Evolutionary conservation across 2,888 invertebrate genomes (phyloP), one percentile per base, ranked within the genome.

Genomic region (Diarsia rubi): DNA sequence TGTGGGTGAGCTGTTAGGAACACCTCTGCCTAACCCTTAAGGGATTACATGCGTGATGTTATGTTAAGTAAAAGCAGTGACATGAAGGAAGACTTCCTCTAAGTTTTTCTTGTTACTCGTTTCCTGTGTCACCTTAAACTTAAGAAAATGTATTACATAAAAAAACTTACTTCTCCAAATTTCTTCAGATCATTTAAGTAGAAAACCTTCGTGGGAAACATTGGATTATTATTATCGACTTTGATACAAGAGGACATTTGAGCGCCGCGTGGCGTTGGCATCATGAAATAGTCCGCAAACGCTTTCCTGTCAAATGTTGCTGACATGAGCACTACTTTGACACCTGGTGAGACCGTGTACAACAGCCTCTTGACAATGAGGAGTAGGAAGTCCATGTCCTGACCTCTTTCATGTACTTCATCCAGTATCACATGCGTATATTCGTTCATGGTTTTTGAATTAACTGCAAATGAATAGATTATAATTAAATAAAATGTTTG

Each of bases 331-430:
- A 99, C 90, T 12, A 95, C 93, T 90, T 94, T 96, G 12, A 95
- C 94, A 1, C 83, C 85, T 0, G 92, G 92, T 0, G 96, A 95
- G 1, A 94, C 93, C 0, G 97, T 97, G 78, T 97, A 95, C 45
- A 99, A 94, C 64, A 99, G 97, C 88, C 98, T 98, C 81, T 98
- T 97, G 0, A 99, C 98, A 16, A 99, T 95, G 19, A 99, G 96
- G 37, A 99, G 93, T 2, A 98, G 95, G 91, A 99, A 99, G 91
- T 99, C 99, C 97, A 99, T 98, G 44, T 99, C 98, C 91, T 98
- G 98, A 86, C 98, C 98, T 57, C 99, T 97, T 93, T 99, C 99
- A 89, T 99, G 99, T 0, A 99, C 98, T 95, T 99, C 99, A 91
- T 99, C 99, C 12, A 99, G 95, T 78, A 99, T 98, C 57, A 99